Conservation (phyloP, 2,113 vertebrate species). For the Pogona vitticeps region DNA sequence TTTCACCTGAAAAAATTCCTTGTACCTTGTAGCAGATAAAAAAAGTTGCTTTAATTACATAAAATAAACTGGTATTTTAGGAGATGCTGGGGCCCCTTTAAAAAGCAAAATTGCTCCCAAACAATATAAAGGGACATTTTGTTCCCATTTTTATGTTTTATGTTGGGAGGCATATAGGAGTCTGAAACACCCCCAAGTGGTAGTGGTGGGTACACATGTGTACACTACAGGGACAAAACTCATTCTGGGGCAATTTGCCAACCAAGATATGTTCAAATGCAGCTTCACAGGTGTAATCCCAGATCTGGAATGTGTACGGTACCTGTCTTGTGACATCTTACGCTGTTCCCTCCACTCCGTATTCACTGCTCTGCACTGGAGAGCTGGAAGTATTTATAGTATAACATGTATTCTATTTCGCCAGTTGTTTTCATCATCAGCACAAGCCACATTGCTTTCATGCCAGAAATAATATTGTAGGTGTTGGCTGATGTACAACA, state of each 20-base stretch:
- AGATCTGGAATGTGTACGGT: slow-evolving; percentile 28
- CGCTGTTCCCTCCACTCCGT: slow-evolving; percentile 30
- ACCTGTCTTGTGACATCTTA: slow-evolving; percentile 35
- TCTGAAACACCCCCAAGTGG: too few relatives aligned
- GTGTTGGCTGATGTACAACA: slow-evolving; percentile 63
- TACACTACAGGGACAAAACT: too few relatives aligned
- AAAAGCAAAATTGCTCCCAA: too few relatives aligned
- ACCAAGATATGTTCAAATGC: slow-evolving; percentile 5
- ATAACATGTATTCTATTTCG: slow-evolving; percentile 54
- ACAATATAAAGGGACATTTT: too few relatives aligned
- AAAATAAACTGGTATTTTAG: too few relatives aligned
- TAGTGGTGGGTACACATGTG: too few relatives aligned
- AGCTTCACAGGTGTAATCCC: neutral
- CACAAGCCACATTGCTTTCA: slow-evolving; percentile 52
- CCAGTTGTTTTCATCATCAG: slow-evolving; percentile 56
- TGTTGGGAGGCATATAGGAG: too few relatives aligned
- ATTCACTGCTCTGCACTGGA: slow-evolving; percentile 15
- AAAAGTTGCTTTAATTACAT: too few relatives aligned
- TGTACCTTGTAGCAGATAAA: too few relatives aligned
- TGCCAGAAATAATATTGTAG: slow-evolving; percentile 57
- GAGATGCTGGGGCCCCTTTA: too few relatives aligned
- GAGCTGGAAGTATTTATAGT: slow-evolving; percentile 55
- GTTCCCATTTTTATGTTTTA: too few relatives aligned
- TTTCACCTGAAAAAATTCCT: too few relatives aligned
- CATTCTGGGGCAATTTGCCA: neutral